Evolutionary conservation across 2,888 invertebrate species (phyloP).

Genomic region (Drosophila paramelanica): DNA sequence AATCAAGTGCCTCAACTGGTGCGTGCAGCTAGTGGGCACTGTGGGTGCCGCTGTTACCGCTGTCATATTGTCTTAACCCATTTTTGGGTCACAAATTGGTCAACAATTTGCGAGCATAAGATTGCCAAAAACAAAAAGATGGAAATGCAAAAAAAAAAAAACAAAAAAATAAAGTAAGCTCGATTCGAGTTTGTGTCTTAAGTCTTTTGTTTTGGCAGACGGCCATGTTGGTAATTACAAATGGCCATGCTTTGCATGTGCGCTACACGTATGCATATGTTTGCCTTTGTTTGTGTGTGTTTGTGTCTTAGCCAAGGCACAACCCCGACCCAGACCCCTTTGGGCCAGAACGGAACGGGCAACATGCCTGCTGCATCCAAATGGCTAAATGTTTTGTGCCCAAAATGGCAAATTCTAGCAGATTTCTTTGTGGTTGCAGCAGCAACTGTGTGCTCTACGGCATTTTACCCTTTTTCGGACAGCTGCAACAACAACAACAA

Average conservation of each 20-base stretch:
- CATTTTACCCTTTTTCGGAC: conserved; percentile 65
- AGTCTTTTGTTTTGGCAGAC: conserved; percentile 54
- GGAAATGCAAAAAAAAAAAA: background rate
- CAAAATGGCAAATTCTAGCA: conserved; percentile 75
- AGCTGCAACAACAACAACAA: conserved; percentile 7
- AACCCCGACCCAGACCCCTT: conserved; percentile 32
- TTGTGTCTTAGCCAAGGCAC: conserved; percentile 1
- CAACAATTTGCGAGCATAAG: conserved; percentile 46
- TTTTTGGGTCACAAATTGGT: conserved; percentile 56
- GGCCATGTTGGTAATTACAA: conserved; percentile 69
- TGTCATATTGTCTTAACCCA: conserved; percentile 53
- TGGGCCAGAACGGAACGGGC: conserved; percentile 9
- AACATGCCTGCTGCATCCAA: conserved; percentile 57
- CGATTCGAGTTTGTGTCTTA: conserved; percentile 50
- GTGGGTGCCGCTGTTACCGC: conserved; percentile 31
- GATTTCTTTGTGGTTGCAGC: conserved; percentile 53
- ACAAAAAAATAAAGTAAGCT: conserved; percentile 8
- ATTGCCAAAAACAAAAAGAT: conserved; percentile 4
- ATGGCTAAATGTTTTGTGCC: conserved; percentile 71
- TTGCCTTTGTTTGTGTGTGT: background rate
- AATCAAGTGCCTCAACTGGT: conserved; percentile 43
- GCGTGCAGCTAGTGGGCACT: conserved; percentile 40
- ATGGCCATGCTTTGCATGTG: conserved; percentile 44
- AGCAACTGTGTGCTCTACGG: conserved; percentile 42
- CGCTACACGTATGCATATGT: background rate